Percentiles rank a stretch among this genome's conserved stretches.
phyloP scores from a whole-genome alignment of 37 sponge, comb jelly and placozoan genomes.

The Aplysina aerophoba region DNA sequence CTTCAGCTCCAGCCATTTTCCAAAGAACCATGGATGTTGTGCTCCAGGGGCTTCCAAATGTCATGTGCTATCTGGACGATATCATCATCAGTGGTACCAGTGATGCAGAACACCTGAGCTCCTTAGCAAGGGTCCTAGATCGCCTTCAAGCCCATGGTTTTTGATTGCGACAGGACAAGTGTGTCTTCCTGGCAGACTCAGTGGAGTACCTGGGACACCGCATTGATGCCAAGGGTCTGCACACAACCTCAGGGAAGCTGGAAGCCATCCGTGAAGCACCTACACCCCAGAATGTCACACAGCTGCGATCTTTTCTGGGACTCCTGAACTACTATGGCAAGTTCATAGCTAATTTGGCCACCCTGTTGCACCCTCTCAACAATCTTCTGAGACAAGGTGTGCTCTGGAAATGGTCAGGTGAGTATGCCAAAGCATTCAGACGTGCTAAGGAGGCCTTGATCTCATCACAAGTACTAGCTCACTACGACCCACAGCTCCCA shows the following conservation, averaged over 20 bases:
- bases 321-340: slow-evolving; percentile 27
- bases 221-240: slow-evolving; percentile 18
- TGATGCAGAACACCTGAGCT: slow-evolving; percentile 16
- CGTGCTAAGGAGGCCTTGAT: slow-evolving; percentile 1
- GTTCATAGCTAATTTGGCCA: slow-evolving; percentile 26
- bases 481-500: slow-evolving; percentile 13
- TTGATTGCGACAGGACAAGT: neutral
- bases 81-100: slow-evolving; percentile 23
- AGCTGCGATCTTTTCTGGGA: slow-evolving; percentile 32
- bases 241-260: neutral
- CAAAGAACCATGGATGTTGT: too few relatives aligned
- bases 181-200: neutral
- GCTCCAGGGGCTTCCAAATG: too few relatives aligned
- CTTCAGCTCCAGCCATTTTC: slow-evolving; percentile 36
- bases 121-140: neutral
- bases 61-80: slow-evolving; percentile 20
- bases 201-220: slow-evolving; percentile 35
- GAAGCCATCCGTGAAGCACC: slow-evolving; percentile 31
- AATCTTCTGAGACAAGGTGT: slow-evolving; percentile 6
- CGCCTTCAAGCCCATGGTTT: neutral
- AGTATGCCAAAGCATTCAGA: neutral
- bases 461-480: slow-evolving; percentile 17
- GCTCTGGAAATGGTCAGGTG: neutral
- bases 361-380: slow-evolving; percentile 2
- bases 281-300: slow-evolving; percentile 26